Evolutionary conservation across 2,797 vertebrate species (phyloP).

Genomic region (Molossus molossus): DNA sequence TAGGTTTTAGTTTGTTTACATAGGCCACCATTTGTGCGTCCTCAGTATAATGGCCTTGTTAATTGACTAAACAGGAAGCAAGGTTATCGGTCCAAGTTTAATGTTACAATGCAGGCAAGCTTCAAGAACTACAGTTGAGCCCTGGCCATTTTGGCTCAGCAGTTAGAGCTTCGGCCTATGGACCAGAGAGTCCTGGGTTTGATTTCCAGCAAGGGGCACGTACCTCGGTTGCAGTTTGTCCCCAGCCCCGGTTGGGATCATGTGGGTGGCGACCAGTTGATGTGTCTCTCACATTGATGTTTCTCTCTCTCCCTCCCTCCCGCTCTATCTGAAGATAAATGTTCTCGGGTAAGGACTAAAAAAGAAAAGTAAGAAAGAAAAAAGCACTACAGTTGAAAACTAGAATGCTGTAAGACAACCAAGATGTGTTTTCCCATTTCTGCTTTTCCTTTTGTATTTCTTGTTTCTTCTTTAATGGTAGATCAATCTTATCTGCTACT

Average conservation of each 20-base stretch:
- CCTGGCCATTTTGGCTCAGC: too few species aligned
- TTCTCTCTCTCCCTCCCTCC: too few species aligned
- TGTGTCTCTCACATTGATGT: too few species aligned
- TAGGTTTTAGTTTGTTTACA: constrained; percentile 21
- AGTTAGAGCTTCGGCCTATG: too few species aligned
- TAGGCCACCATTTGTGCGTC: neutral
- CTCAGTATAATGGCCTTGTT: neutral
- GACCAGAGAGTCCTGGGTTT: too few species aligned
- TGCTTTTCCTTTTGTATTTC: neutral
- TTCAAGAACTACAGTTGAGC: neutral
- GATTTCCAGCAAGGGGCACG: too few species aligned
- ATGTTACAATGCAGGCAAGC: neutral
- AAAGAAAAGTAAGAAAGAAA: too few species aligned
- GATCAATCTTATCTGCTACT: neutral
- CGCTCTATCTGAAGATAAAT: too few species aligned
- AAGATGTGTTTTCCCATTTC: neutral
- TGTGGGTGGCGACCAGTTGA: too few species aligned
- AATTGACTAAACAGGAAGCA: neutral
- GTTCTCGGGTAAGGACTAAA: too few species aligned
- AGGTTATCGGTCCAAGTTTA: neutral
- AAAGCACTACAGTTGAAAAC: neutral
- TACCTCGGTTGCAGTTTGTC: too few species aligned
- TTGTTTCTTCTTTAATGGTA: neutral
- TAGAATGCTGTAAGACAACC: neutral
- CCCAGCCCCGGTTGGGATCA: too few species aligned